phyloP scores from a whole-genome alignment of 2,888 invertebrate species.

The Acrobasis suavella region DNA sequence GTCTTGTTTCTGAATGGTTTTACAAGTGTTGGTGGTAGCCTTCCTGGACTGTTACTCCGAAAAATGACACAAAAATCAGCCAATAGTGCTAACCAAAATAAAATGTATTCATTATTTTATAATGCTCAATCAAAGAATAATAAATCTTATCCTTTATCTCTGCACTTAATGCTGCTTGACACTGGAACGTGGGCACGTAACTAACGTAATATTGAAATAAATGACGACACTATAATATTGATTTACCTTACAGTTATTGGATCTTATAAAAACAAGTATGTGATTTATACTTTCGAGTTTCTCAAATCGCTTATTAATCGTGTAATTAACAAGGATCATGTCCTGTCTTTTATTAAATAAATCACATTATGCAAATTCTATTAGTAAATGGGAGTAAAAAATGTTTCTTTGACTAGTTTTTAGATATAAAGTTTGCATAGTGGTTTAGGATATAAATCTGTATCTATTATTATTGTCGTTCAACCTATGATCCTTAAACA shows the following conservation, averaged over 20 bases:
- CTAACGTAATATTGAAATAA: background rate
- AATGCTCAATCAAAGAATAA: too few species aligned
- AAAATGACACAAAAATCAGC: too few species aligned
- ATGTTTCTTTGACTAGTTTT: slow-evolving; percentile 1
- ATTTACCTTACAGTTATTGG: slow-evolving; percentile 5
- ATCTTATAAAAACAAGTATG: slow-evolving; percentile 8
- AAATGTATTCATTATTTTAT: too few species aligned
- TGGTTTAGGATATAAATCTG: background rate
- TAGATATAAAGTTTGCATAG: background rate
- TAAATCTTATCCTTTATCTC: too few species aligned
- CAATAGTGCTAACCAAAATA: too few species aligned
- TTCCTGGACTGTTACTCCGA: too few species aligned
- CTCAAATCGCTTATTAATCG: slow-evolving; percentile 11
- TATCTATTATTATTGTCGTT: background rate
- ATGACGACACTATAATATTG: slow-evolving; percentile 8
- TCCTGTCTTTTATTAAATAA: slow-evolving; percentile 8
- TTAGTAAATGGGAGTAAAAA: background rate
- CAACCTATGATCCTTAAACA: background rate
- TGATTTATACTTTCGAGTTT: slow-evolving; percentile 7
- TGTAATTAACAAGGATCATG: slow-evolving; percentile 5
- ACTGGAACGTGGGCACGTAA: too few species aligned
- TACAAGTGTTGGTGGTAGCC: too few species aligned
- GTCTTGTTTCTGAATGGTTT: too few species aligned
- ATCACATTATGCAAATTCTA: slow-evolving; percentile 9
- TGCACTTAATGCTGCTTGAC: too few species aligned